Base-by-base conservation (phyloP, 2,797 vertebrate genomes). In the Labeo calbasu region DNA sequence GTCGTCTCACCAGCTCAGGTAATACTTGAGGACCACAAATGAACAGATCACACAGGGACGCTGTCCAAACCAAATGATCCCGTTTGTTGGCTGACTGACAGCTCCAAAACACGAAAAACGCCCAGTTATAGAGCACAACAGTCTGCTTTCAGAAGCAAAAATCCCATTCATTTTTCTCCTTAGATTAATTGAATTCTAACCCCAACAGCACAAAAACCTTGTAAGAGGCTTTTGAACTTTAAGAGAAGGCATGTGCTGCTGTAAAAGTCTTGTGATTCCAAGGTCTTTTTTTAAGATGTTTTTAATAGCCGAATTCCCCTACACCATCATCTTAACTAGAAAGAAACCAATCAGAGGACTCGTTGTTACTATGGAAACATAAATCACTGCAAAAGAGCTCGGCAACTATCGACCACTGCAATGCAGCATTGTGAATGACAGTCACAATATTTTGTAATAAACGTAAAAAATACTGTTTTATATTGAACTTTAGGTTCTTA, bases 331-430 rank as follows among this genome's bases (percentile, higher is more conserved):
- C 36, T 77, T 50, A 46, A 75, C 51, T 9, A 55, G 28, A 55
- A 75, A 55, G 6, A 46, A 77, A 43, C 28, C 36, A 77, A 77
- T 9, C n/a, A 43, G 53, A 76, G 21, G 36, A 43, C n/a, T 51
- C 61, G 10, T 36, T 53, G 77, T 79, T 66, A 51, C 77, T 51
- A 79, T 79, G 61, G 68, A 73, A 71, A 79, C 46, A 32, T 36
- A 53, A 51, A 59, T 53, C 82, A 69, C 28, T 53, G 75, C 46
- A 75, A 83, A 51, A 68, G 48, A 36, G 77, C 77, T 68, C 61
- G 17, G 61, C 48, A 21, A 51, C 7, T 12, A 63, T 48, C 36
- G 2, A 46, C 43, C 76, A 61, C 76, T 78, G 76, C 76, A 78
- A 78, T 78, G 59, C 55, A 78, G 59, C 76, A 78, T 43, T 28